Evolutionary conservation across 2,113 vertebrate genomes (phyloP).

Genomic region (Pseudopodoces humilis): DNA sequence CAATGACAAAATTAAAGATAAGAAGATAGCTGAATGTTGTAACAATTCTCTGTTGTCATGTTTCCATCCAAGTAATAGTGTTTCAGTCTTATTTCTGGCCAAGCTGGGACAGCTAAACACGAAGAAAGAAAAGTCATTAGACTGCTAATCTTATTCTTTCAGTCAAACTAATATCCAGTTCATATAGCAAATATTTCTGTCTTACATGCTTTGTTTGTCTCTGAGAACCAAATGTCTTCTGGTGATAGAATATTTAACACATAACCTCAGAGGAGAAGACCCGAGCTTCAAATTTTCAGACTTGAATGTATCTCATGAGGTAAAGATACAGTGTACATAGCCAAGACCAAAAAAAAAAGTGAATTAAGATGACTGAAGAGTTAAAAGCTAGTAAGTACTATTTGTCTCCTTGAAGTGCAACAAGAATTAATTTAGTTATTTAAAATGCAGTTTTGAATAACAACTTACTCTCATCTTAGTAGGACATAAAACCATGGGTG

Average conservation of each 20-base stretch:
- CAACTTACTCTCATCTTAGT: not conserved
- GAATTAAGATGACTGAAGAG: not conserved
- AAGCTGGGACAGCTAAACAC: slow-evolving; percentile 88
- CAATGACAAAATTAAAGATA: slow-evolving; percentile 52
- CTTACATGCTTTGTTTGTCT: not conserved
- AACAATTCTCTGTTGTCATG: slow-evolving; percentile 47
- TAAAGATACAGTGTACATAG: not conserved
- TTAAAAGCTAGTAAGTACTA: not conserved
- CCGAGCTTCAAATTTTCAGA: not conserved
- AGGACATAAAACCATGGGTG: not conserved
- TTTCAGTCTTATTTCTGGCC: slow-evolving; percentile 85
- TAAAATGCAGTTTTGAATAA: not conserved
- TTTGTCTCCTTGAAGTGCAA: not conserved
- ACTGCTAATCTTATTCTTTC: not conserved
- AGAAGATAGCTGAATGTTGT: slow-evolving; percentile 26
- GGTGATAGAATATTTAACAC: not conserved
- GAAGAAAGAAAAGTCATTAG: slow-evolving; percentile 27
- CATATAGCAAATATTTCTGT: not conserved
- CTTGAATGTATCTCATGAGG: not conserved
- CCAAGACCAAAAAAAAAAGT: not conserved
- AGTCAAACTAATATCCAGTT: not conserved
- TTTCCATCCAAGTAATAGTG: not conserved
- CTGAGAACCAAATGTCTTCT: not conserved
- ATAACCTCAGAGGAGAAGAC: not conserved
- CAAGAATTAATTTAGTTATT: not conserved